Base-by-base conservation (phyloP, 2,797 vertebrate species). In the Brotula barbata region DNA sequence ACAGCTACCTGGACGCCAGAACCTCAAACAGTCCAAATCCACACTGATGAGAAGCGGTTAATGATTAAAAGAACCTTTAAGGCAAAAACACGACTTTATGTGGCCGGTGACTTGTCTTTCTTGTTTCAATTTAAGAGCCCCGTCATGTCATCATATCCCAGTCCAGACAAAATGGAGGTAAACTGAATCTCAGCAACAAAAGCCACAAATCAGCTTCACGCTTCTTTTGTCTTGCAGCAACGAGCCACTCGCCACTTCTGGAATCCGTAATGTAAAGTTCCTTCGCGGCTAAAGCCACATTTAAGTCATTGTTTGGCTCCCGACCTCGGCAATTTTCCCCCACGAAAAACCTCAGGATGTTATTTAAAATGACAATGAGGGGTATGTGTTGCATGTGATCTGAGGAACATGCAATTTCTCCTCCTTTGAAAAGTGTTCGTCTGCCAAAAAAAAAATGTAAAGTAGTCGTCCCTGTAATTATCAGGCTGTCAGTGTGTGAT, bases 331-430 rank as follows among this genome's bases (percentile, higher is more conserved):
- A 58, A 68, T 78, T 80, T 78, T 43, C 64, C 42, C 10, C 21
- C n/a, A 31, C 64, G 34, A 53, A 40, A 60, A 68, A 73, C 66
- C 64, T 44, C 61, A 58, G 58, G 19, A 74, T 15, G 54, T 80
- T 77, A 72, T 71, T 66, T 78, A 58, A 78, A 71, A 39, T 11
- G 47, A 57, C 68, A 80, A 79, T 51, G 49, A 65, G 48, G 78
- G 67, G 48, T 66, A 17, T 76, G 67, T 19, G 3, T 31, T 28
- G 54, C 33, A 1, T 49, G 52, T 41, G 10, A 54, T 55, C 39
- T 6, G 0, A 33, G 20, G 52, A 69, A 57, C 64, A 64, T 69
- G 55, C 60, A 43, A 71, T 42, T 74, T 67, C 42, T 73, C 75
- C 77, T 50, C 64, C 51, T 81, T 81, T 77, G 66, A 73, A 63